These are phyloP conservation scores for Rhagium mordax DNA, from an alignment of 2,888 invertebrate species.

Conservation along the genomic window DNA sequence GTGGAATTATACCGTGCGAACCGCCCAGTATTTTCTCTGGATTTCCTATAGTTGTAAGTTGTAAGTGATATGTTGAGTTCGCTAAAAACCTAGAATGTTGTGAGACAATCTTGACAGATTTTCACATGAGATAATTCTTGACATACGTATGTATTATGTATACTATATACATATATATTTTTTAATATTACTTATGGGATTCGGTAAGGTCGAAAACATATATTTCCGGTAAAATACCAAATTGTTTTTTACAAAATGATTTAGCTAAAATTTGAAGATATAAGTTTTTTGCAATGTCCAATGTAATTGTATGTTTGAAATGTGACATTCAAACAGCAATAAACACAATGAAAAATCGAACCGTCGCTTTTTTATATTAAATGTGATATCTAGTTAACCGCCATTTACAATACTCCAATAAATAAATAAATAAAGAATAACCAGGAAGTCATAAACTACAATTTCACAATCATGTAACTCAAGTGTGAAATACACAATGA, in stretches of 20 bases:
- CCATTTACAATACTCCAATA: conserved; percentile 7
- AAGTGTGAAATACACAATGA: conserved; percentile 42
- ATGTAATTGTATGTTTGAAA: neutral
- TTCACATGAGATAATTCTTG: conserved; percentile 5
- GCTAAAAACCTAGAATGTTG: neutral
- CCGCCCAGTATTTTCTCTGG: conserved; percentile 19
- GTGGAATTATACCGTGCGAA: conserved; percentile 28
- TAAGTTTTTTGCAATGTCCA: too few relatives aligned
- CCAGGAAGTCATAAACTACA: conserved; percentile 30
- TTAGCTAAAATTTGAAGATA: too few relatives aligned
- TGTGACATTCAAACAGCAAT: neutral
- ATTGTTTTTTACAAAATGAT: too few relatives aligned
- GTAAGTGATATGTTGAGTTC: conserved; percentile 1
- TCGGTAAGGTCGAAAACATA: too few relatives aligned
- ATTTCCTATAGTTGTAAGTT: conserved; percentile 23
- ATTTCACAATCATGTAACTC: conserved; percentile 44
- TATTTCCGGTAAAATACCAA: too few relatives aligned
- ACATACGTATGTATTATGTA: neutral
- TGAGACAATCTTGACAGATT: neutral
- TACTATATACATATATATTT: too few relatives aligned
- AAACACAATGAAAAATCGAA: conserved; percentile 7
- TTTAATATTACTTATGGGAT: too few relatives aligned
- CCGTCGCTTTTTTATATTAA: neutral
- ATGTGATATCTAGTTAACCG: conserved; percentile 1
- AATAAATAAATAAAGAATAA: conserved; percentile 23